These are phyloP conservation scores for Mugil cephalus DNA, from an alignment of 2,113 vertebrate species.

Conservation along the genomic window DNA sequence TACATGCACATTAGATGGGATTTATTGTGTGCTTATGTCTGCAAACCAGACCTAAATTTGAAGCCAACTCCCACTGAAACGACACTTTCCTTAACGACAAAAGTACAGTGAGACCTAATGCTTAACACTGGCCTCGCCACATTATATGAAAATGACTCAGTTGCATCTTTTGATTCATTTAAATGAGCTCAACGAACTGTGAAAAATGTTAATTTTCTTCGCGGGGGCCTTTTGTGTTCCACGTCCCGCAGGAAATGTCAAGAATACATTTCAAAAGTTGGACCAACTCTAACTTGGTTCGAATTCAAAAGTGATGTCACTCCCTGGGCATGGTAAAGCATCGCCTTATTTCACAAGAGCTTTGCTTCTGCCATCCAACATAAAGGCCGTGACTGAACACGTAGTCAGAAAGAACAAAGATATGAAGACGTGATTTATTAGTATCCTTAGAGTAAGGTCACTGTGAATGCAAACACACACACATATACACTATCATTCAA, in stretches of 20 bases:
- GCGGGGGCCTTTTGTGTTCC: slow-evolving; percentile 71
- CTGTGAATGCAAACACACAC: too few species aligned
- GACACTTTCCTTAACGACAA: slow-evolving; percentile 26
- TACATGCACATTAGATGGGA: neutral
- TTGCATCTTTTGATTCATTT: slow-evolving; percentile 75
- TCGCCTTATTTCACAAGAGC: slow-evolving; percentile 43
- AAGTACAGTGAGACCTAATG: slow-evolving; percentile 38
- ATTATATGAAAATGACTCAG: slow-evolving; percentile 66
- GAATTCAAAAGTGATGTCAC: slow-evolving; percentile 56
- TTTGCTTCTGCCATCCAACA: slow-evolving; percentile 16
- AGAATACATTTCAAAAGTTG: slow-evolving; percentile 66
- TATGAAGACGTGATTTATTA: neutral
- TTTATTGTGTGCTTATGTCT: neutral
- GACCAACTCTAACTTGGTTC: slow-evolving; percentile 54
- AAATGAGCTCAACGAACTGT: slow-evolving; percentile 79
- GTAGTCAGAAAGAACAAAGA: neutral
- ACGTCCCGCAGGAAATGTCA: slow-evolving; percentile 60
- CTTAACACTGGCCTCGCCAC: slow-evolving; percentile 40
- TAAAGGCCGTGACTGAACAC: neutral
- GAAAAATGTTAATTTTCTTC: slow-evolving; percentile 78
- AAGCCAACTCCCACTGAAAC: slow-evolving; percentile 15
- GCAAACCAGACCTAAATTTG: slow-evolving; percentile 5
- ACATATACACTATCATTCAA: too few species aligned
- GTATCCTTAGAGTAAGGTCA: too few species aligned
- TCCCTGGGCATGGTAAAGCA: slow-evolving; percentile 8